Evolutionary conservation across 2,113 vertebrate genomes (phyloP).

Genomic region (Nipponia nippon): DNA sequence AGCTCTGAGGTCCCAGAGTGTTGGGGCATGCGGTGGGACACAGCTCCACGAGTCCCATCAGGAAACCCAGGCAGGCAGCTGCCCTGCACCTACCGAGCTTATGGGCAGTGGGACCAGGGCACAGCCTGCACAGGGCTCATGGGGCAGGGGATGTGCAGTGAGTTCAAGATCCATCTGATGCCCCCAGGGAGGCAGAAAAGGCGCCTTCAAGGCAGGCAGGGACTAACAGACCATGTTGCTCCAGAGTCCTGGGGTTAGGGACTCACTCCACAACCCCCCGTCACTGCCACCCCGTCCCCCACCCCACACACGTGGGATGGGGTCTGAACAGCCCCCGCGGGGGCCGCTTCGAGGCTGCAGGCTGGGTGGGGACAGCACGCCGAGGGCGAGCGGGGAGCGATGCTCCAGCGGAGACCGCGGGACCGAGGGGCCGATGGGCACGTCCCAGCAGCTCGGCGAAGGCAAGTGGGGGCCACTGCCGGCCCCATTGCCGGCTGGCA

Average conservation of each 20-base stretch:
- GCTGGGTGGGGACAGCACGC: rapidly evolving
- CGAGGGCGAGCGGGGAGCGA: rapidly evolving
- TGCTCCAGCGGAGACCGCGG: rapidly evolving
- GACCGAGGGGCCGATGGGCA: neutral
- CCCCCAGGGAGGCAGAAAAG: neutral
- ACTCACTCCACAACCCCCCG: neutral
- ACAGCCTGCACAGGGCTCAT: rapidly evolving
- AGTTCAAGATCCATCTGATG: neutral
- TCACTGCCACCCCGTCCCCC: rapidly evolving
- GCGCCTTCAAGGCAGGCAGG: neutral
- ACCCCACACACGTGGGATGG: rapidly evolving
- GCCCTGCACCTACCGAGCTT: neutral
- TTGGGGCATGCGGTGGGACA: neutral
- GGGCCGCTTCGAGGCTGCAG: rapidly evolving
- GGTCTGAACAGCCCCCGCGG: rapidly evolving
- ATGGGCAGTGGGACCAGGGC: rapidly evolving
- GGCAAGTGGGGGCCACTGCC: neutral
- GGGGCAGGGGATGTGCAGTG: neutral
- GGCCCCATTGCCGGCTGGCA: neutral
- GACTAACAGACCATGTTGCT: neutral
- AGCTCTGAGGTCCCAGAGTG: neutral
- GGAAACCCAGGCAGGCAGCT: neutral
- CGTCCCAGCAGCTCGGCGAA: neutral
- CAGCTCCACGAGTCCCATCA: neutral
- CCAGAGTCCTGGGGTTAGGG: neutral